These are phyloP conservation scores for Cephus sareptanus DNA, from an alignment of 2,888 invertebrate genomes.

Conservation along the genomic window DNA sequence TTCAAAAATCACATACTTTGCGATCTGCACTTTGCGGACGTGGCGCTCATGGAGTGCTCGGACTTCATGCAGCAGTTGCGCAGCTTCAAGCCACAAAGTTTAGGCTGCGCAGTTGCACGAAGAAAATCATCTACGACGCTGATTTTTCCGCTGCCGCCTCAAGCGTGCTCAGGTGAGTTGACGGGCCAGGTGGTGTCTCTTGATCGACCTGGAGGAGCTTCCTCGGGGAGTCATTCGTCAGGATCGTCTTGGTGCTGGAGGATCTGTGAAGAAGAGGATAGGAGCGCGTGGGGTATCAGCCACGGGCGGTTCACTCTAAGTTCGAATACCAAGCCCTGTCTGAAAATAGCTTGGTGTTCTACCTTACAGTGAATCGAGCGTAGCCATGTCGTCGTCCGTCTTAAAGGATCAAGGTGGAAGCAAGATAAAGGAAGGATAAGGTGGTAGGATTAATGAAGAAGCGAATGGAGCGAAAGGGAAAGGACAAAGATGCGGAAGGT, in stretches of 20 bases:
- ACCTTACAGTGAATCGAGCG: conserved; percentile 93
- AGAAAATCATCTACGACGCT: conserved; percentile 94
- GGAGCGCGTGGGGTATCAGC: conserved; percentile 21
- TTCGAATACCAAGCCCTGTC: conserved; percentile 89
- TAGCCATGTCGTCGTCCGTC: conserved; percentile 39
- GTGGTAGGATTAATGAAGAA: not conserved
- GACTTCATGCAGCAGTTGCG: conserved; percentile 97
- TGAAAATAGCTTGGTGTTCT: conserved; percentile 90
- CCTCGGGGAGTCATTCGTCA: not conserved
- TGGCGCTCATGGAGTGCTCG: conserved; percentile 96
- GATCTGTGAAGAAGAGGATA: not conserved
- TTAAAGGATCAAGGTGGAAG: conserved; percentile 2
- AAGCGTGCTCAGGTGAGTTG: conserved; percentile 88
- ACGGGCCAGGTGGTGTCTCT: not conserved
- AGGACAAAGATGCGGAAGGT: conserved; percentile 1
- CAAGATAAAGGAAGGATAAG: conserved; percentile 9
- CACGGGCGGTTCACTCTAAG: conserved; percentile 85
- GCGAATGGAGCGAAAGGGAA: conserved; percentile 3
- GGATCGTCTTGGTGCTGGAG: not conserved
- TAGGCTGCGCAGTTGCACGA: conserved; percentile 94
- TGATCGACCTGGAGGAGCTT: not conserved
- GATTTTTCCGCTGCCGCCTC: conserved; percentile 93
- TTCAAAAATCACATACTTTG: conserved; percentile 93
- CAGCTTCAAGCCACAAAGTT: conserved; percentile 94
- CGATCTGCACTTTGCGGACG: conserved; percentile 96